These are phyloP conservation scores for Pseudococcus viburni DNA, from an alignment of 2,888 invertebrate species.

Conservation along the genomic window DNA sequence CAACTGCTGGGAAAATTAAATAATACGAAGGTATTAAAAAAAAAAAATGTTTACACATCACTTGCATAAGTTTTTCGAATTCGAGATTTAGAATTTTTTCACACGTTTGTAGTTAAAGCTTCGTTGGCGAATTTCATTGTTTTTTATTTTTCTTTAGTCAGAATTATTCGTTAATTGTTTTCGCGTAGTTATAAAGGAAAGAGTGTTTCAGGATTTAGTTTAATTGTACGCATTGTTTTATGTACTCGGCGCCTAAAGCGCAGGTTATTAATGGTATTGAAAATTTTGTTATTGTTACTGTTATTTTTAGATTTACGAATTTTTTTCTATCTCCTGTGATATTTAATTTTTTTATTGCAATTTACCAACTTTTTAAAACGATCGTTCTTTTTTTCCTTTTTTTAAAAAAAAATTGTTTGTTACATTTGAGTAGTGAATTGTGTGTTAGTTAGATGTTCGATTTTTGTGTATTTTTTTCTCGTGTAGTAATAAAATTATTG, in stretches of 20 bases:
- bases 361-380: conserved; percentile 62
- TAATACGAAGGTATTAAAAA: neutral
- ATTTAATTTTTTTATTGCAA: conserved; percentile 58
- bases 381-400: conserved; percentile 35
- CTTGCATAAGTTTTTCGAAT: neutral
- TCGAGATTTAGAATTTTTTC: neutral
- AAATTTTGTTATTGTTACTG: conserved; percentile 48
- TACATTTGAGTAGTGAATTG: conserved; percentile 31
- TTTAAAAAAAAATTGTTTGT: neutral
- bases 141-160: neutral
- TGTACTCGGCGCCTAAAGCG: conserved; percentile 15
- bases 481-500: conserved; percentile 20
- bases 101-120: conserved; percentile 8
- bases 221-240: conserved; percentile 1
- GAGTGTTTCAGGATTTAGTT: neutral
- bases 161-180: conserved; percentile 16
- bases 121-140: conserved; percentile 1
- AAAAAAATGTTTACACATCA: neutral
- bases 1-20: neutral
- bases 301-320: conserved; percentile 47
- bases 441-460: conserved; percentile 44
- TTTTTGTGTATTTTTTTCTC: conserved; percentile 26
- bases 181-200: neutral
- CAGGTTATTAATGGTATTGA: neutral
- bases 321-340: conserved; percentile 57